Evolutionary conservation across 1,140 invertebrate genomes (phyloP).

Genomic region (Chelonus insularis): DNA sequence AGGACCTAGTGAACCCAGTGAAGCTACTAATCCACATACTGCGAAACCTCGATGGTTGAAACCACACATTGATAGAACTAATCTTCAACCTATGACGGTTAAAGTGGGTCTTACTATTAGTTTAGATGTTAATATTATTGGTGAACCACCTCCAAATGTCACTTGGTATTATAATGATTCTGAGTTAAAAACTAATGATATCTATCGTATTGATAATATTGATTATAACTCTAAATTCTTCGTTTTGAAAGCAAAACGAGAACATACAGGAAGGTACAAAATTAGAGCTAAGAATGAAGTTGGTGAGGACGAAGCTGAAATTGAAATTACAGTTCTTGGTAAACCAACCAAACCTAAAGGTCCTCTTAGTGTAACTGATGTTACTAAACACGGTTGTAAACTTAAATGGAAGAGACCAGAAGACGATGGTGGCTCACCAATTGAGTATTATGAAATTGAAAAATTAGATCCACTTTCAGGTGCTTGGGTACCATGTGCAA

Average conservation of each 20-base stretch:
- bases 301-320: conserved; percentile 90
- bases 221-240: conserved; percentile 92
- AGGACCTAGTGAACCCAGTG: conserved; percentile 91
- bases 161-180: conserved; percentile 87
- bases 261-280: conserved; percentile 87
- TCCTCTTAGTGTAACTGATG: conserved; percentile 84
- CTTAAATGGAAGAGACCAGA: conserved; percentile 92
- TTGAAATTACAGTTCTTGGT: conserved; percentile 86
- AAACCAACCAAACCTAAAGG: conserved; percentile 65
- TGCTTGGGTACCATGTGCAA: conserved; percentile 88
- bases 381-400: conserved; percentile 93
- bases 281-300: conserved; percentile 91
- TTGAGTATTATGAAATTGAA: conserved; percentile 97
- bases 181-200: conserved; percentile 69
- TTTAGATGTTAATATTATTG: conserved; percentile 89
- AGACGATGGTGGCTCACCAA: conserved; percentile 87
- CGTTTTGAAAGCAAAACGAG: conserved; percentile 77
- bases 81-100: conserved; percentile 79
- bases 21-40: conserved; percentile 92
- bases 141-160: conserved; percentile 90
- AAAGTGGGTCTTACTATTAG: conserved; percentile 91
- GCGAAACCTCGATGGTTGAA: conserved; percentile 91
- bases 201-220: conserved; percentile 78
- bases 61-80: conserved; percentile 89
- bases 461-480: conserved; percentile 93